Conservation (phyloP, 2,888 invertebrate species). For the Chaetogeoica ovagalla region DNA sequence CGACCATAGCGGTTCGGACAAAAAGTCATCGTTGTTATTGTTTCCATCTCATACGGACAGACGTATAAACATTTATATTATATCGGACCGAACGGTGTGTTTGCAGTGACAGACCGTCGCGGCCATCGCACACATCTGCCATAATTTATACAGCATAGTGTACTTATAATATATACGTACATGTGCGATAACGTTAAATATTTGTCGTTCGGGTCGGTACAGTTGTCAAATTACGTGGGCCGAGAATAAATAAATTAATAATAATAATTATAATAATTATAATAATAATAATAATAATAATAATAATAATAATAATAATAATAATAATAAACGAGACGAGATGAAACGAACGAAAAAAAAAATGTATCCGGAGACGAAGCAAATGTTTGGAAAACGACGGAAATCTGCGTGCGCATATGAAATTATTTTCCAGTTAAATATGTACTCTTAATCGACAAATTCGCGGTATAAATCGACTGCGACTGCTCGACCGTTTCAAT, state of each 20-base stretch:
- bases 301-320: too few species aligned
- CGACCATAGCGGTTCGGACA: not conserved
- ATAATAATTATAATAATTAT: too few species aligned
- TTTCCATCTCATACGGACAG: not conserved
- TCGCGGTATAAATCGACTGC: not conserved
- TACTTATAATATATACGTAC: not conserved
- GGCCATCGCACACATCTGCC: not conserved
- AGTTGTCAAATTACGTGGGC: not conserved
- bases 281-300: too few species aligned
- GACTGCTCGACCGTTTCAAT: not conserved
- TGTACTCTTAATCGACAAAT: constrained; percentile 12
- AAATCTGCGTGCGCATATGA: constrained; percentile 9
- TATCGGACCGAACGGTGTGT: not conserved
- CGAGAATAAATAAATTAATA: too few species aligned
- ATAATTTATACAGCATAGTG: constrained; percentile 1
- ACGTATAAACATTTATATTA: not conserved
- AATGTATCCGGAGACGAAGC: not conserved
- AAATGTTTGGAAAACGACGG: not conserved
- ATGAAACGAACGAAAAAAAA: not conserved
- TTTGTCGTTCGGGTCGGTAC: not conserved
- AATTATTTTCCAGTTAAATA: not conserved
- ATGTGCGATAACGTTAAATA: constrained; percentile 7
- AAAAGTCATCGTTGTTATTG: not conserved
- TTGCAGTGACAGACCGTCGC: constrained; percentile 2
- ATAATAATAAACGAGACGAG: too few species aligned